These are phyloP conservation scores for Silurus aristotelis DNA, from an alignment of 2,797 vertebrate genomes.

Conservation along the genomic window DNA sequence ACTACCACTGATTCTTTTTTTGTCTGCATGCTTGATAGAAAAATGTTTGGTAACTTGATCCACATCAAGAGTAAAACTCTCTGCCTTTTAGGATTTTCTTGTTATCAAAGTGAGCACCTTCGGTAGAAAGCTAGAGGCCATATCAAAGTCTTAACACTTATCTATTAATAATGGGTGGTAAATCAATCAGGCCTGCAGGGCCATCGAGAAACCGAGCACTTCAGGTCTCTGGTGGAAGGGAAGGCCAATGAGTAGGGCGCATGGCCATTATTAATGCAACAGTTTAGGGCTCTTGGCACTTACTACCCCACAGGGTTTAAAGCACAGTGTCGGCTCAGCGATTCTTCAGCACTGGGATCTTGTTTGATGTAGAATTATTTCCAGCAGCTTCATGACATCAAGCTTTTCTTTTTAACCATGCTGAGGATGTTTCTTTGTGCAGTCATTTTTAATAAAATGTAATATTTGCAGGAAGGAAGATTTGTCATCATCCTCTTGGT, in stretches of 20 bases:
- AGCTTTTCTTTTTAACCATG: slow-evolving; percentile 5
- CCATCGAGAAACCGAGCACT: slow-evolving; percentile 53
- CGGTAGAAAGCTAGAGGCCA: slow-evolving; percentile 45
- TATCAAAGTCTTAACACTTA: slow-evolving; percentile 67
- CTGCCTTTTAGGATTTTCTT: not conserved
- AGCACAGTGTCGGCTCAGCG: slow-evolving; percentile 44
- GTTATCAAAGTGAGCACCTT: slow-evolving; percentile 7
- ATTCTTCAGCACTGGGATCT: slow-evolving; percentile 31
- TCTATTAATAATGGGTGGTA: slow-evolving; percentile 66
- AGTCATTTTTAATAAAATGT: not conserved
- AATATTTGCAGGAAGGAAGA: not conserved
- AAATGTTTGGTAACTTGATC: not conserved
- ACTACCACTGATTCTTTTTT: too few species aligned
- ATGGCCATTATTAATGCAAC: slow-evolving; percentile 58
- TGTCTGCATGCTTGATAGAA: too few species aligned
- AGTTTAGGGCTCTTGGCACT: slow-evolving; percentile 38
- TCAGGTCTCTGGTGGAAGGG: slow-evolving; percentile 56
- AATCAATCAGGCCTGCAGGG: slow-evolving; percentile 68
- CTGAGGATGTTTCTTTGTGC: not conserved
- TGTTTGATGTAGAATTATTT: slow-evolving; percentile 43
- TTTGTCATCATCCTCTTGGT: not conserved
- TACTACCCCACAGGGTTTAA: slow-evolving; percentile 33
- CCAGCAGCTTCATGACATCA: not conserved
- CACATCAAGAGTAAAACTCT: not conserved
- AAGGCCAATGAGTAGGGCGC: slow-evolving; percentile 38